These are phyloP conservation scores for Candoia aspera DNA, from an alignment of 2,113 vertebrate species.

Conservation along the genomic window DNA sequence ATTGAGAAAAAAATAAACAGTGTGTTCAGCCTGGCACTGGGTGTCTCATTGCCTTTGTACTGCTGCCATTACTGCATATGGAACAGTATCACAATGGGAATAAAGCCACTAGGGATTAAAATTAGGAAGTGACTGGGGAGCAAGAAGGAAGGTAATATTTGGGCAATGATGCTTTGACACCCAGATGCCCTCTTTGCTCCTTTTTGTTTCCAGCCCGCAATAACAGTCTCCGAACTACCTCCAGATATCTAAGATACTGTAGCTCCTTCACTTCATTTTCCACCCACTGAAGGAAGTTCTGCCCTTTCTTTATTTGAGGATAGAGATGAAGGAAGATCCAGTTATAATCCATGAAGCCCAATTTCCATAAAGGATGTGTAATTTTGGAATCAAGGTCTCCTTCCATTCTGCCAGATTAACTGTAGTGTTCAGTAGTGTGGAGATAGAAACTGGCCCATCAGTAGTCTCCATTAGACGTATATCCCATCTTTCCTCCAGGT, in stretches of 20 bases:
- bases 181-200: background rate
- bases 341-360: background rate
- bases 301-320: background rate
- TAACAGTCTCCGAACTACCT: background rate
- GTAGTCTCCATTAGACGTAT: background rate
- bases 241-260: background rate
- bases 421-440: background rate
- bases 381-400: background rate
- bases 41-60: background rate
- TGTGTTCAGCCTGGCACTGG: background rate
- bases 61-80: background rate
- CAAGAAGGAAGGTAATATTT: background rate
- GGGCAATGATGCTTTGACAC: background rate
- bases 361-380: background rate
- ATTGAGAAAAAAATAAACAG: background rate
- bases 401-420: background rate
- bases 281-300: background rate
- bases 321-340: background rate
- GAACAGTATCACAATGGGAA: background rate
- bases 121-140: background rate
- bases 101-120: background rate
- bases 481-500: background rate
- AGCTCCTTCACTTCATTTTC: background rate
- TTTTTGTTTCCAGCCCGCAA: background rate
- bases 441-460: background rate